phyloP scores from a whole-genome alignment of 2,888 invertebrate genomes.

The Crossocerus cetratus region DNA sequence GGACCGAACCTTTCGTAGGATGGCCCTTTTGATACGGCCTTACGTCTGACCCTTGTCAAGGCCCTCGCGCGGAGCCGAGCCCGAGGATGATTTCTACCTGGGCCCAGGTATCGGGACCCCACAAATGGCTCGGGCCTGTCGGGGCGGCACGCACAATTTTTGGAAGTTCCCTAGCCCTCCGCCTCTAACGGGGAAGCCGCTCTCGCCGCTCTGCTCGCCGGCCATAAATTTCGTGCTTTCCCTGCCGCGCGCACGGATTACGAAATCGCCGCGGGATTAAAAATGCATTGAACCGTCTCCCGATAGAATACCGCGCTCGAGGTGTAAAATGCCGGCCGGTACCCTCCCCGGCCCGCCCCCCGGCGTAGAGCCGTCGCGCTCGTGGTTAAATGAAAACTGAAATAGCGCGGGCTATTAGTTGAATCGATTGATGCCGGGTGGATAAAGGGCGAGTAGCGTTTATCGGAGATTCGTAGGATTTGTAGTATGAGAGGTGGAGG shows the following conservation, averaged over 20 bases:
- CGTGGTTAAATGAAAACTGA: too few species aligned
- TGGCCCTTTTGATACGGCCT: constrained; percentile 35
- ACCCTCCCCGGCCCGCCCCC: too few species aligned
- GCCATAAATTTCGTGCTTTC: constrained; percentile 22
- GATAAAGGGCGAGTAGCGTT: too few species aligned
- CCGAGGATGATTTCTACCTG: constrained; percentile 59
- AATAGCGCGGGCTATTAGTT: too few species aligned
- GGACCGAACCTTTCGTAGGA: constrained; percentile 22
- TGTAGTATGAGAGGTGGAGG: too few species aligned
- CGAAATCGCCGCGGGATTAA: constrained; percentile 25
- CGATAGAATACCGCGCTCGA: too few species aligned
- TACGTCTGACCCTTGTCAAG: constrained; percentile 69
- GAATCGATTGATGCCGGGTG: too few species aligned
- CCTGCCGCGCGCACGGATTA: constrained; percentile 24
- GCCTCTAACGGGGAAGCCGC: constrained; percentile 8
- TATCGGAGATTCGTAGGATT: too few species aligned
- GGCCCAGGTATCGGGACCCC: constrained; percentile 43
- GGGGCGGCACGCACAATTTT: constrained; percentile 26
- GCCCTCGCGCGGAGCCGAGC: constrained; percentile 22
- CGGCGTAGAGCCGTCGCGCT: too few species aligned
- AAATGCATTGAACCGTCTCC: not conserved
- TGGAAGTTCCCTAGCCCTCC: constrained; percentile 14
- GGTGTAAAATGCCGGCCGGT: too few species aligned
- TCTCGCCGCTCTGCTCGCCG: not conserved
- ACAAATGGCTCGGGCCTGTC: constrained; percentile 22